Evolutionary conservation across 2,797 vertebrate species (phyloP).

Genomic region (Cetoscarus ocellatus): DNA sequence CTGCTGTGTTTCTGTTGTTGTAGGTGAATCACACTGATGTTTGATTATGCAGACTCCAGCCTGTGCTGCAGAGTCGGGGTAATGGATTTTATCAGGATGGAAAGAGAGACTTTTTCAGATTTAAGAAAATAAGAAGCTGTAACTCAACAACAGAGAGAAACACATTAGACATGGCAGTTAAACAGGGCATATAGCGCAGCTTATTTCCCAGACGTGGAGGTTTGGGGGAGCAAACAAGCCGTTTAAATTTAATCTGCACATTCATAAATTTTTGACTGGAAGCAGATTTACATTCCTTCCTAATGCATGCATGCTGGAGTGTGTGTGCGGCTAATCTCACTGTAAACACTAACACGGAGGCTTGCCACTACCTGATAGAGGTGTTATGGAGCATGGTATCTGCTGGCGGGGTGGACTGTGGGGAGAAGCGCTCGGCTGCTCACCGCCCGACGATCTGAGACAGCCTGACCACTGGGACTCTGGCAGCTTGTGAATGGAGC

Average conservation of each 20-base stretch:
- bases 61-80: slow-evolving; percentile 9
- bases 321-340: slow-evolving; percentile 62
- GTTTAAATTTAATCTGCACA: slow-evolving; percentile 63
- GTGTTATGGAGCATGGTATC: slow-evolving; percentile 58
- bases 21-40: slow-evolving; percentile 36
- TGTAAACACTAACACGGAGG: slow-evolving; percentile 65
- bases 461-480: slow-evolving; percentile 39
- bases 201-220: slow-evolving; percentile 51
- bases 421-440: slow-evolving; percentile 52
- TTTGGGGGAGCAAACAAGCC: slow-evolving; percentile 53
- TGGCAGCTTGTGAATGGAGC: slow-evolving; percentile 25
- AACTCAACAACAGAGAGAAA: slow-evolving; percentile 10
- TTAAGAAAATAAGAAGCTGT: slow-evolving; percentile 4
- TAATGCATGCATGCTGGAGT: slow-evolving; percentile 38
- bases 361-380: slow-evolving; percentile 51
- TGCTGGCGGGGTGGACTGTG: slow-evolving; percentile 36
- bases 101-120: slow-evolving; percentile 9
- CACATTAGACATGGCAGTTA: slow-evolving; percentile 31
- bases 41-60: slow-evolving; percentile 27
- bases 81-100: slow-evolving; percentile 27
- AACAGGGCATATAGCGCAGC: slow-evolving; percentile 15
- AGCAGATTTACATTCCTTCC: slow-evolving; percentile 66
- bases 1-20: slow-evolving; percentile 26
- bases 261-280: slow-evolving; percentile 59
- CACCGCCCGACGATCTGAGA: slow-evolving; percentile 37